Conservation (phyloP, 1,140 invertebrate genomes). For the Battus philenor region DNA sequence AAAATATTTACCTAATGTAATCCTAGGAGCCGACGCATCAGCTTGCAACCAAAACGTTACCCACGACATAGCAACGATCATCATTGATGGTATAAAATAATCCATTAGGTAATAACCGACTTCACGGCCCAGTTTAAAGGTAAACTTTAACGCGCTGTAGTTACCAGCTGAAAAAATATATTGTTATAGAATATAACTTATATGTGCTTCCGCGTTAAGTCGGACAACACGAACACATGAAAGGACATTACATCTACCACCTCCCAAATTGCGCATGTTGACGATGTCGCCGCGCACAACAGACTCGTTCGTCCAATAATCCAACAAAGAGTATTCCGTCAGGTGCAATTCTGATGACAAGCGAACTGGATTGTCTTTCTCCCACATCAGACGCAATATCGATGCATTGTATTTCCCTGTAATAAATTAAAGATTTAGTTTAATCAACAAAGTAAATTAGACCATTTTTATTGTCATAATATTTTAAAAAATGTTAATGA, state of each 20-base stretch:
- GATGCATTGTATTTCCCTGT: conserved; percentile 88
- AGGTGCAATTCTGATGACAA: conserved; percentile 86
- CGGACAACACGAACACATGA: conserved; percentile 28
- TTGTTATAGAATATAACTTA: conserved; percentile 9
- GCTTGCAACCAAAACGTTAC: conserved; percentile 94
- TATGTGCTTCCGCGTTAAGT: conserved; percentile 2
- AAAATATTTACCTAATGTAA: conserved; percentile 80
- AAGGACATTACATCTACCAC: conserved; percentile 76
- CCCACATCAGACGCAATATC: conserved; percentile 86
- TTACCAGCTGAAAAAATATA: conserved; percentile 82
- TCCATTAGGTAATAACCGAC: conserved; percentile 94
- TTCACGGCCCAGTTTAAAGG: conserved; percentile 86
- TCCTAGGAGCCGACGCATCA: conserved; percentile 88
- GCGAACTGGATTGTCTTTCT: conserved; percentile 82
- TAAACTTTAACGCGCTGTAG: conserved; percentile 87
- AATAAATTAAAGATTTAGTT: too few species aligned
- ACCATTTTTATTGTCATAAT: too few species aligned
- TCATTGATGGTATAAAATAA: conserved; percentile 92
- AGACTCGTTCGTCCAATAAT: conserved; percentile 83
- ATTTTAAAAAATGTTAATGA: too few species aligned
- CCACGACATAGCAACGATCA: conserved; percentile 92
- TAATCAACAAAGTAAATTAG: too few species aligned
- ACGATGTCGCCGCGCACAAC: conserved; percentile 80
- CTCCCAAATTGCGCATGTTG: conserved; percentile 82
- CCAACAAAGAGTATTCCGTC: conserved; percentile 86